Evolutionary conservation across 2,888 invertebrate genomes (phyloP), one percentile per base, ranked within the genome.

Genomic region (Acleris holmiana): DNA sequence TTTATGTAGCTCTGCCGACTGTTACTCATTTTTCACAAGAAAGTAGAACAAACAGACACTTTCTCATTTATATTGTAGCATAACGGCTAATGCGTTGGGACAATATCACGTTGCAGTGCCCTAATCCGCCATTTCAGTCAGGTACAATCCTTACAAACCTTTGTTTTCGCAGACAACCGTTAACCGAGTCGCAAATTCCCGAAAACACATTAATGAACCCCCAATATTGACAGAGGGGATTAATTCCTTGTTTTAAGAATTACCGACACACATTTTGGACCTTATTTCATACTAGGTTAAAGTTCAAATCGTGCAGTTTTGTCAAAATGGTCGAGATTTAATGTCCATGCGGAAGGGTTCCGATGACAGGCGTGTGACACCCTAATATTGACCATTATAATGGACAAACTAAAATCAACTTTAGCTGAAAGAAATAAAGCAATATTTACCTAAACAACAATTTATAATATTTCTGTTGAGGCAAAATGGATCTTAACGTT

Each of bases 311-410:
- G 35, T 35, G 4, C 35, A 13, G 35, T 10, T 35, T 35, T 13
- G 35, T 10, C 35, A 8, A 13, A 35, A 35, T 35, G 35, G 13
- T 35, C 35, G 35, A 13, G 8, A 74, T 70, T 76, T 73, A 73
- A 67, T 68, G 71, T 67, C 65, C 69, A 70, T 67, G 78, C 80
- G 77, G 78, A 79, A 78, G 80, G 74, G 71, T 66, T 71, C 69
- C 63, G 66, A 59, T 61, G 55, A 65, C 54, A 59, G 54, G 59
- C 68, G 69, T 68, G 70, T 71, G 68, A 71, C 69, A 70, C 76
- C 73, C 67, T 71, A 71, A 72, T 69, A 71, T 72, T 76, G 75
- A 77, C 79, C 76, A 75, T 8, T 35, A 48, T n/a, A 0, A 29
- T 15, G 4, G 2, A 21, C 41, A 53, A 23, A n/a, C 17, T n/a